Conservation (phyloP, 92 coral and sea anemone species). For the Porites divaricata region DNA sequence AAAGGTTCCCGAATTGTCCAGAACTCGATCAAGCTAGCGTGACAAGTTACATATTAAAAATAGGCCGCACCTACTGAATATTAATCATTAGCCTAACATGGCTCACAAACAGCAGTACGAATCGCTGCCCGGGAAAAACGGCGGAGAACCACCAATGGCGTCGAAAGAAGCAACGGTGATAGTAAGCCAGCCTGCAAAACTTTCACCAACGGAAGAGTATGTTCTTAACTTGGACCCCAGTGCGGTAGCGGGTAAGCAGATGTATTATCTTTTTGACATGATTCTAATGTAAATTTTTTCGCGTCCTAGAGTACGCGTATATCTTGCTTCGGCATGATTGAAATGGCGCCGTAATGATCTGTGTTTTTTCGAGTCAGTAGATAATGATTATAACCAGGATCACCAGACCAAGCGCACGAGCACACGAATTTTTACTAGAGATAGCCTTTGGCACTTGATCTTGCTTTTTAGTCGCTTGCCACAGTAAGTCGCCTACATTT, state of each 20-base stretch:
- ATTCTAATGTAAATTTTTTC: neutral
- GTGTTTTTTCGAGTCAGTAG: neutral
- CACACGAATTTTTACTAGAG: neutral
- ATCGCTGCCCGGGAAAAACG: slow-evolving; percentile 64
- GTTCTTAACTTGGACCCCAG: slow-evolving; percentile 82
- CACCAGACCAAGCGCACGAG: neutral
- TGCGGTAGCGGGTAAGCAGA: slow-evolving; percentile 70
- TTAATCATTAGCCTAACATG: slow-evolving; percentile 45
- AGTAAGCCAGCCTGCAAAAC: slow-evolving; percentile 63
- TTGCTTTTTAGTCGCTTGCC: neutral
- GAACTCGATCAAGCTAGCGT: slow-evolving; percentile 24
- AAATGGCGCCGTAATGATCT: neutral
- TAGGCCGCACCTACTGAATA: slow-evolving; percentile 35
- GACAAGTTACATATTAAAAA: neutral
- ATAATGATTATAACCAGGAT: too few relatives aligned
- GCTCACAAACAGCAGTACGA: slow-evolving; percentile 63
- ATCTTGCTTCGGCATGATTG: neutral
- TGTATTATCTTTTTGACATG: neutral
- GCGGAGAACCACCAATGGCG: slow-evolving; percentile 40
- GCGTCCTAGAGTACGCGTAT: neutral
- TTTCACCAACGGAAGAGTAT: slow-evolving; percentile 75
- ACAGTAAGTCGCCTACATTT: neutral
- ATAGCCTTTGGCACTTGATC: neutral
- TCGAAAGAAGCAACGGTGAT: slow-evolving; percentile 57
- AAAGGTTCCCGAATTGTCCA: neutral